phyloP scores from a whole-genome alignment of 2,888 invertebrate species.

The Cantharis rustica region DNA sequence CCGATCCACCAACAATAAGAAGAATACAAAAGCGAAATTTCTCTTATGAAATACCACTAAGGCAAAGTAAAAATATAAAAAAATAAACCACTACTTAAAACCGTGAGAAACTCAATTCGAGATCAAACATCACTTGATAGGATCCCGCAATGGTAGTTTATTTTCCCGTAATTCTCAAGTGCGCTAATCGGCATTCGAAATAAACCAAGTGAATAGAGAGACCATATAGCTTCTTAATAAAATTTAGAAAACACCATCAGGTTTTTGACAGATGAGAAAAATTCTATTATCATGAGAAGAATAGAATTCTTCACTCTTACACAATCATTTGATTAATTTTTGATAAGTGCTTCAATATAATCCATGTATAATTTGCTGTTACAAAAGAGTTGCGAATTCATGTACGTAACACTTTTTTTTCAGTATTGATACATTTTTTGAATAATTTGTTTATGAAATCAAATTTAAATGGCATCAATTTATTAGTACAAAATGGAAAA shows the following conservation, averaged over 20 bases:
- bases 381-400: background rate
- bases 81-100: conserved; percentile 24
- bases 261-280: conserved; percentile 10
- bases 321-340: conserved; percentile 7
- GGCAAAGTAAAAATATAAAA: conserved; percentile 24
- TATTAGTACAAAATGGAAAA: background rate
- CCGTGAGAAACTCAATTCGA: conserved; percentile 33
- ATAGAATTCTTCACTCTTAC: conserved; percentile 5
- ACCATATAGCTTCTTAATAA: conserved; percentile 28
- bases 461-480: background rate
- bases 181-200: conserved; percentile 33
- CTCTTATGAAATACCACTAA: conserved; percentile 21
- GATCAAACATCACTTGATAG: conserved; percentile 29
- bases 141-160: conserved; percentile 33
- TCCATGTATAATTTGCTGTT: background rate
- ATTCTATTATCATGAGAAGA: conserved; percentile 7
- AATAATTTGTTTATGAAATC: background rate
- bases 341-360: background rate
- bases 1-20: conserved; percentile 28
- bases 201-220: conserved; percentile 34
- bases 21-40: conserved; percentile 30
- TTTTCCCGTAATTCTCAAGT: conserved; percentile 36
- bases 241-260: conserved; percentile 14
- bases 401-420: background rate
- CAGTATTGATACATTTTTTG: background rate